Evolutionary conservation across 2,888 invertebrate species (phyloP).

Genomic region (Rosalia funebris): DNA sequence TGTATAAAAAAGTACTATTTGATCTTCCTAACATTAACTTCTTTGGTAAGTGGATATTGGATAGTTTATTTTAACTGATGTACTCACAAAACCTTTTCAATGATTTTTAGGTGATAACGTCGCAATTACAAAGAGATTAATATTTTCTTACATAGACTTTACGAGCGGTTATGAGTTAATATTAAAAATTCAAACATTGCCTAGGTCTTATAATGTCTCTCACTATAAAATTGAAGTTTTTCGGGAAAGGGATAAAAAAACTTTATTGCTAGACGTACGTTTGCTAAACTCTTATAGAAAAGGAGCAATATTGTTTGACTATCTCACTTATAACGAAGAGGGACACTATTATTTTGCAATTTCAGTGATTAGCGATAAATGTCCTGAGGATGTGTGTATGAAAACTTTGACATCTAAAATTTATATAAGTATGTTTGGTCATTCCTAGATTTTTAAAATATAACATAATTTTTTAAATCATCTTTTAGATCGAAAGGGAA

Average conservation of each 20-base stretch:
- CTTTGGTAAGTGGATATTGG: slow-evolving; percentile 36
- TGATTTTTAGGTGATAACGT: slow-evolving; percentile 32
- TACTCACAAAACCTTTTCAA: not conserved
- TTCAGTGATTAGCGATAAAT: slow-evolving; percentile 41
- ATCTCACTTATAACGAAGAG: slow-evolving; percentile 49
- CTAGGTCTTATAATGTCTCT: slow-evolving; percentile 38
- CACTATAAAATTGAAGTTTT: slow-evolving; percentile 49
- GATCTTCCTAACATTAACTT: slow-evolving; percentile 29
- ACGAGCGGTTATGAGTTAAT: slow-evolving; percentile 42
- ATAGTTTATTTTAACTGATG: slow-evolving; percentile 2
- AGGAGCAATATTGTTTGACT: slow-evolving; percentile 34
- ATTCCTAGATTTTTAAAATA: too few relatives aligned
- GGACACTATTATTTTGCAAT: slow-evolving; percentile 49
- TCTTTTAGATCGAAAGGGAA: slow-evolving; percentile 48
- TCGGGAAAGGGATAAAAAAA: slow-evolving; percentile 39
- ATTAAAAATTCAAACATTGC: slow-evolving; percentile 44
- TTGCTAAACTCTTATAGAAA: slow-evolving; percentile 29
- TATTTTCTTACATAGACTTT: slow-evolving; percentile 47
- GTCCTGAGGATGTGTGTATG: slow-evolving; percentile 45
- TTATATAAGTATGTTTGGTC: not conserved
- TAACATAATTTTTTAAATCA: not conserved
- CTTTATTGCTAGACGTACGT: slow-evolving; percentile 42
- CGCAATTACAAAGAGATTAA: slow-evolving; percentile 31
- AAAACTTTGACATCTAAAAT: slow-evolving; percentile 43
- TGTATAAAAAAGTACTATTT: slow-evolving; percentile 42